Conservation (phyloP, 2,113 vertebrate genomes). For the Rhizomys pruinosus region DNA sequence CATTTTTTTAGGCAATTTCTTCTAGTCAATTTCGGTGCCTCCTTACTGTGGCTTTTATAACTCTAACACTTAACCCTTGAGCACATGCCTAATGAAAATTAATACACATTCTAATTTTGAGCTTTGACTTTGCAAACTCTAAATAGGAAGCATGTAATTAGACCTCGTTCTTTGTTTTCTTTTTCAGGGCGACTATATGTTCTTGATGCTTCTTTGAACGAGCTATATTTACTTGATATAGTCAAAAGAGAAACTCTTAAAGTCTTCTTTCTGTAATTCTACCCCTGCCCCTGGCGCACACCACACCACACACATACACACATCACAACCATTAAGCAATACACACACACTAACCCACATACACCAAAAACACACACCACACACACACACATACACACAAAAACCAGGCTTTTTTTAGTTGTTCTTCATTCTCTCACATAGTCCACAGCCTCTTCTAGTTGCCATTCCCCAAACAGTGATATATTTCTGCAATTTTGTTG, state of each 20-base stretch:
- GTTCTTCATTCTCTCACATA: not conserved
- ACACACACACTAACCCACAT: no score
- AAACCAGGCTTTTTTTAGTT: not conserved
- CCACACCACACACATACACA: no score
- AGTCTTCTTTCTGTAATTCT: not conserved
- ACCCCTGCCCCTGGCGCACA: no score
- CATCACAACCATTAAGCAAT: no score
- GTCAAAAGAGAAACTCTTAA: not conserved
- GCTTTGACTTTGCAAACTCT: constrained; percentile 30
- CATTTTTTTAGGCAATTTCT: not conserved
- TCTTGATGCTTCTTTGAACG: not conserved
- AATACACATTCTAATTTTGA: constrained; percentile 62
- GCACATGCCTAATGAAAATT: constrained; percentile 25
- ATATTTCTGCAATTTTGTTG: constrained; percentile 17
- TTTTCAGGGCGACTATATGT: constrained; percentile 16
- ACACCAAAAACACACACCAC: no score
- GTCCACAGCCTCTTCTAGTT: not conserved
- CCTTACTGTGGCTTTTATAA: constrained; percentile 30
- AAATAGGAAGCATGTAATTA: constrained; percentile 30
- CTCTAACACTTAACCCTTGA: no score
- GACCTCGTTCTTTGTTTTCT: not conserved
- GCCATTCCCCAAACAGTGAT: not conserved
- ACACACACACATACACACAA: no score
- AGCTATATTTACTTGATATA: not conserved
- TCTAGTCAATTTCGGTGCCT: not conserved